Conservation (phyloP, 2,113 vertebrate species). For the Rostratula benghalensis region DNA sequence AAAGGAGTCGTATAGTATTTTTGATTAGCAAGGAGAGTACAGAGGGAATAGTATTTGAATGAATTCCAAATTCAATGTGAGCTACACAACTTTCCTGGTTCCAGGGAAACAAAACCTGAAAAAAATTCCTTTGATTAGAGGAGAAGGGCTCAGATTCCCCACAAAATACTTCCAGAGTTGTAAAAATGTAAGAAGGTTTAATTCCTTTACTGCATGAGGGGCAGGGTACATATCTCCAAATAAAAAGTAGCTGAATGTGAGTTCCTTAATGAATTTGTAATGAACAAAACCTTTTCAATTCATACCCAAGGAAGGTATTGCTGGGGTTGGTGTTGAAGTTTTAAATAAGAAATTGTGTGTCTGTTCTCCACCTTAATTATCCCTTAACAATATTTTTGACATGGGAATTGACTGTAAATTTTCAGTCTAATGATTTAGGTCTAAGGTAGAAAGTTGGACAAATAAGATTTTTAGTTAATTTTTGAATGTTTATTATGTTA, state of each 20-base stretch:
- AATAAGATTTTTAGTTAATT: neutral
- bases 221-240: neutral
- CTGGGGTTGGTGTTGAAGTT: neutral
- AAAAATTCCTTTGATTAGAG: neutral
- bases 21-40: neutral
- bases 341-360: neutral
- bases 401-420: neutral
- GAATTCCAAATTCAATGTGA: conserved; percentile 2
- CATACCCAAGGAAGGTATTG: neutral
- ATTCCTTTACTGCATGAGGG: neutral
- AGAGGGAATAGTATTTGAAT: neutral
- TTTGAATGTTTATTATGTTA: neutral
- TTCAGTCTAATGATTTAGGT: neutral
- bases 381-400: neutral
- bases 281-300: neutral
- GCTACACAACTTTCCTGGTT: neutral
- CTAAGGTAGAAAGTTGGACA: neutral
- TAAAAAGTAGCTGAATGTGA: neutral
- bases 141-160: neutral
- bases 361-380: neutral
- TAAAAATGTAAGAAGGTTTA: neutral
- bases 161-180: neutral
- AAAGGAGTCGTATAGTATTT: neutral
- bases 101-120: neutral
- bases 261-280: conserved; percentile 35